Conservation (phyloP, 1,140 invertebrate genomes). For the Musca domestica region DNA sequence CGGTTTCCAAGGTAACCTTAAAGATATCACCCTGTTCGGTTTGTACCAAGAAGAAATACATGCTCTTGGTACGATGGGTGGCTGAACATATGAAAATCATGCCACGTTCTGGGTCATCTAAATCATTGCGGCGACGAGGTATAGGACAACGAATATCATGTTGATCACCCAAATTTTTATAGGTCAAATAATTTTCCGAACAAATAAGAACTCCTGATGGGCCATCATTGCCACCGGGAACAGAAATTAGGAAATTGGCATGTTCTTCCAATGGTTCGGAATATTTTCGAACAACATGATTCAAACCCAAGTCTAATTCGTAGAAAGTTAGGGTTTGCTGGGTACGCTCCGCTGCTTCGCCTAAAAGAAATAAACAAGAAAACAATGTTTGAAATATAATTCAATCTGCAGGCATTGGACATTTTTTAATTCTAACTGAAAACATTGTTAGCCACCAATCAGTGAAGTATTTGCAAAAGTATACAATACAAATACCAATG, state of each 20-base stretch:
- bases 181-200: conserved; percentile 99
- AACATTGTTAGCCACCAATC: conserved; percentile 45
- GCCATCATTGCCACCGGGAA: conserved; percentile 95
- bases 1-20: conserved; percentile 97
- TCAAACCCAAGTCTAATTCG: conserved; percentile 96
- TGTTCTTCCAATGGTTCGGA: conserved; percentile 97
- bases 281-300: conserved; percentile 99
- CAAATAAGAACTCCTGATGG: conserved; percentile 98
- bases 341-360: conserved; percentile 89
- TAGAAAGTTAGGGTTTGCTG: conserved; percentile 98
- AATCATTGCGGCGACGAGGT: conserved; percentile 92
- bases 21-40: conserved; percentile 96
- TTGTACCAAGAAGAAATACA: conserved; percentile 96
- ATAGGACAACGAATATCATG: conserved; percentile 99
- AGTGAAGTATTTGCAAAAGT: conserved; percentile 47
- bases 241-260: conserved; percentile 96
- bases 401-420: too few relatives aligned
- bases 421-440: too few relatives aligned
- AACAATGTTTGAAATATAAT: neutral
- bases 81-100: conserved; percentile 99
- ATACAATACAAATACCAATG: conserved; percentile 49
- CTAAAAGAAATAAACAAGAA: conserved; percentile 40
- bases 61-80: conserved; percentile 98
- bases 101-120: conserved; percentile 98
- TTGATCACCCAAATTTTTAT: conserved; percentile 99